Conservation (phyloP, 92 coral and sea anemone species). For the Siderastrea radians region DNA sequence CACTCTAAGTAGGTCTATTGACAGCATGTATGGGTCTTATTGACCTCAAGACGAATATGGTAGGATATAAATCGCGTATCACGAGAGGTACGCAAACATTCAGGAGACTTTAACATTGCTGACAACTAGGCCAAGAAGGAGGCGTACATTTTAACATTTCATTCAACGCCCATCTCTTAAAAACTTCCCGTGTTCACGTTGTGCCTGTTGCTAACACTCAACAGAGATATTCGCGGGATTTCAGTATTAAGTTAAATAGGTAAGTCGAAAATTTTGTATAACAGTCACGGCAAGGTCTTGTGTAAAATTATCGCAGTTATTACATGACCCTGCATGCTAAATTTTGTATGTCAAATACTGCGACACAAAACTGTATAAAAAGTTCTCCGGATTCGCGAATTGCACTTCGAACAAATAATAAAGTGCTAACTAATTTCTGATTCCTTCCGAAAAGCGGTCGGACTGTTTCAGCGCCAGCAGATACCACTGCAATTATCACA, state of each 20-base stretch:
- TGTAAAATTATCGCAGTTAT: background rate
- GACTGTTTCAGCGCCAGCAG: slow-evolving; percentile 10
- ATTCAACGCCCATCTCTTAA: slow-evolving; percentile 6
- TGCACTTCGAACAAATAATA: background rate
- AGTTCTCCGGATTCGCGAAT: background rate
- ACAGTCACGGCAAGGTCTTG: background rate
- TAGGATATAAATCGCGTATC: slow-evolving; percentile 45
- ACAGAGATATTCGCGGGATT: background rate
- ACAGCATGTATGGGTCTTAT: slow-evolving; percentile 17
- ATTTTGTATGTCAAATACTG: background rate
- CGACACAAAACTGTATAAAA: background rate
- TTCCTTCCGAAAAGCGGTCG: slow-evolving; percentile 36
- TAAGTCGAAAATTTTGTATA: slow-evolving; percentile 6
- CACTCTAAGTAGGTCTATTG: slow-evolving; percentile 26
- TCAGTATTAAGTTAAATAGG: background rate
- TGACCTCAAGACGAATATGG: slow-evolving; percentile 39
- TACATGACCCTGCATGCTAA: background rate
- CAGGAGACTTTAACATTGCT: slow-evolving; percentile 15
- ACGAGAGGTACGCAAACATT: slow-evolving; percentile 39
- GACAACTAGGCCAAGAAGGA: slow-evolving; percentile 12
- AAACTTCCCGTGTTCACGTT: slow-evolving; percentile 17
- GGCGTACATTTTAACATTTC: slow-evolving; percentile 6
- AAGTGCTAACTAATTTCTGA: slow-evolving; percentile 13
- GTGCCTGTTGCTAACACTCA: background rate
- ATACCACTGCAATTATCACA: slow-evolving; percentile 70